Evolutionary conservation across 2,113 vertebrate species (phyloP).

Genomic region (Saccopteryx bilineata): DNA sequence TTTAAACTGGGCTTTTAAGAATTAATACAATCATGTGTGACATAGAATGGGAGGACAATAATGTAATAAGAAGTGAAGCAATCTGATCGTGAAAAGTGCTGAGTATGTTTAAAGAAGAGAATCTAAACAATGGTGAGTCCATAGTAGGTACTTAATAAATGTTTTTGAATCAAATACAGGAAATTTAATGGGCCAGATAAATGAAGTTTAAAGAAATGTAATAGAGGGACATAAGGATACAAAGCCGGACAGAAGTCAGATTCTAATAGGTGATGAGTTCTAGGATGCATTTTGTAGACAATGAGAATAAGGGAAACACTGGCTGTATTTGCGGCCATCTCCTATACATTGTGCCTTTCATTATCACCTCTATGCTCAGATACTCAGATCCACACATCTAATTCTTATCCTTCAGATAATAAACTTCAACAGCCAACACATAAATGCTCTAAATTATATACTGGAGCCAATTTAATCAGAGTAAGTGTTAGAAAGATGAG

Average conservation of each 20-base stretch:
- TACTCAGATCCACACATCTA: background rate
- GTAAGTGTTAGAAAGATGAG: background rate
- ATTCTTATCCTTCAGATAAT: background rate
- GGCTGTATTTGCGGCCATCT: background rate
- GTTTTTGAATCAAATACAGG: background rate
- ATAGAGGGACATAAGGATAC: background rate
- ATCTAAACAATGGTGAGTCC: background rate
- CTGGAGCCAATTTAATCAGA: background rate
- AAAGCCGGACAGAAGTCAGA: background rate
- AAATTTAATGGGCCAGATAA: slow-evolving; percentile 5
- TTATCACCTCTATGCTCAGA: background rate
- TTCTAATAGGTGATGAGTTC: background rate
- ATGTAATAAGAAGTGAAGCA: background rate
- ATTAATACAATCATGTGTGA: background rate
- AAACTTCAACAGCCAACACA: background rate
- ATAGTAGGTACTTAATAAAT: background rate
- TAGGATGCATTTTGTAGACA: background rate
- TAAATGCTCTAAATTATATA: background rate
- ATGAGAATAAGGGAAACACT: background rate
- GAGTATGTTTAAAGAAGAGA: background rate
- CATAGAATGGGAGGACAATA: background rate
- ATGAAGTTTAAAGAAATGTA: background rate
- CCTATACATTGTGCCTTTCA: background rate
- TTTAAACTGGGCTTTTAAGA: background rate
- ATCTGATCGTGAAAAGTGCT: background rate